Percentiles rank a stretch among this genome's conserved stretches.
Evolutionary conservation across 2,888 invertebrate species (phyloP).

Genomic region (Neoaliturus tenellus): DNA sequence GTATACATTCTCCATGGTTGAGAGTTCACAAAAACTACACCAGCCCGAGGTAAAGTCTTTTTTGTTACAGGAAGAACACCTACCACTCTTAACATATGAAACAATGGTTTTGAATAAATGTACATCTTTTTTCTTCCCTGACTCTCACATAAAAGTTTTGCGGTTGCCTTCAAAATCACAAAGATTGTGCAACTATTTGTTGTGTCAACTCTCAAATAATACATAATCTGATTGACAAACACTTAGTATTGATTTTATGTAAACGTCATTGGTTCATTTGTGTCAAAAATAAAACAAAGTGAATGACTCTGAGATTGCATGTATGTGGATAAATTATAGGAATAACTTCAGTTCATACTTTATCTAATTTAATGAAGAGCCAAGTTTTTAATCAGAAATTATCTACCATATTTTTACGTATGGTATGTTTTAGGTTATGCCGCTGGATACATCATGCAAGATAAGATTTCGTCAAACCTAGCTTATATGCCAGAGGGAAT

Average conservation of each 20-base stretch:
- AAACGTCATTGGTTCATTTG: no score
- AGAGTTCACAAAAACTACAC: neutral
- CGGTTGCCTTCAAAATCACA: no score
- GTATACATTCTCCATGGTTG: neutral
- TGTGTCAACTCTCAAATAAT: neutral
- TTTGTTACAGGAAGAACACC: slow-evolving; percentile 12
- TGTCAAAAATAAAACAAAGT: no score
- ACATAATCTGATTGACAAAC: neutral
- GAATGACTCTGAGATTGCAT: no score
- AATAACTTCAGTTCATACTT: no score
- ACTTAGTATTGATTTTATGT: neutral
- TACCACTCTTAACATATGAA: neutral
- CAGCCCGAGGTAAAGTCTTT: neutral
- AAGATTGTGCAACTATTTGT: no score
- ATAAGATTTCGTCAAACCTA: slow-evolving; percentile 76
- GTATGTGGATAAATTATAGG: no score
- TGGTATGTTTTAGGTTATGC: slow-evolving; percentile 79
- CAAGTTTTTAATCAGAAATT: no score
- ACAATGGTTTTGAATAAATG: neutral
- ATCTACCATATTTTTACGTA: no score
- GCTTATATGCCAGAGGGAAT: slow-evolving; percentile 82
- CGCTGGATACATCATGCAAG: slow-evolving; percentile 76
- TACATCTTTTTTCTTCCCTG: slow-evolving; percentile 3
- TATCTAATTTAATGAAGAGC: no score
- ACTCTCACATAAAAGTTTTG: no score